Conservation (phyloP, 2,888 invertebrate species). For the Sympetrum striolatum region DNA sequence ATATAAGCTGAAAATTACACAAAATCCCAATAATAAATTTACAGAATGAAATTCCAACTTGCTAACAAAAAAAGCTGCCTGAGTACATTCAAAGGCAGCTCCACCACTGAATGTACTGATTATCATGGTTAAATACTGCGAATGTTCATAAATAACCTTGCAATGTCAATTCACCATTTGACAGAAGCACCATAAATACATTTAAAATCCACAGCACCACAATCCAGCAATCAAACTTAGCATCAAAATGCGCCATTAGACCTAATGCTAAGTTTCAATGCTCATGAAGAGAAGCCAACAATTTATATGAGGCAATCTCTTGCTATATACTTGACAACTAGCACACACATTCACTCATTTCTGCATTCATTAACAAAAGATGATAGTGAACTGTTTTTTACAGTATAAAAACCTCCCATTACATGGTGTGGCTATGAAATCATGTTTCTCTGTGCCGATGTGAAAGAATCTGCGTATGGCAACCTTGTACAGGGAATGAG, state of each 20-base stretch:
- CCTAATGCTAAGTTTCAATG: conserved; percentile 31
- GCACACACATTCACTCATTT: conserved; percentile 18
- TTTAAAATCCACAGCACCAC: conserved; percentile 38
- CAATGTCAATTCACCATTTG: conserved; percentile 36
- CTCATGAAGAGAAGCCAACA: neutral
- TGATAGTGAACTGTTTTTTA: neutral
- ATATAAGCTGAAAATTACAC: neutral
- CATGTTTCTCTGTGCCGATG: neutral
- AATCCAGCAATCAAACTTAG: conserved; percentile 31
- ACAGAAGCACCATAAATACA: conserved; percentile 42
- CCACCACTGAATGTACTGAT: neutral
- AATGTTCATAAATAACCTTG: conserved; percentile 33
- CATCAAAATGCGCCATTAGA: conserved; percentile 28
- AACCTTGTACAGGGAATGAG: conserved; percentile 1
- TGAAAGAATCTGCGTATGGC: conserved; percentile 17
- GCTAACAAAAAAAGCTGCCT: neutral
- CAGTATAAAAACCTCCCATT: conserved; percentile 25
- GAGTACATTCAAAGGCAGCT: neutral
- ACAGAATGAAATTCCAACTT: neutral
- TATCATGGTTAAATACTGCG: conserved; percentile 35
- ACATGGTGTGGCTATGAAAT: conserved; percentile 16
- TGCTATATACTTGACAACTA: neutral
- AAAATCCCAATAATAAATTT: neutral
- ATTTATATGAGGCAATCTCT: neutral
- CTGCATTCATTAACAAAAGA: conserved; percentile 19